Base-by-base conservation (phyloP, 2,797 vertebrate species). In the Ptychadena robeensis region DNA sequence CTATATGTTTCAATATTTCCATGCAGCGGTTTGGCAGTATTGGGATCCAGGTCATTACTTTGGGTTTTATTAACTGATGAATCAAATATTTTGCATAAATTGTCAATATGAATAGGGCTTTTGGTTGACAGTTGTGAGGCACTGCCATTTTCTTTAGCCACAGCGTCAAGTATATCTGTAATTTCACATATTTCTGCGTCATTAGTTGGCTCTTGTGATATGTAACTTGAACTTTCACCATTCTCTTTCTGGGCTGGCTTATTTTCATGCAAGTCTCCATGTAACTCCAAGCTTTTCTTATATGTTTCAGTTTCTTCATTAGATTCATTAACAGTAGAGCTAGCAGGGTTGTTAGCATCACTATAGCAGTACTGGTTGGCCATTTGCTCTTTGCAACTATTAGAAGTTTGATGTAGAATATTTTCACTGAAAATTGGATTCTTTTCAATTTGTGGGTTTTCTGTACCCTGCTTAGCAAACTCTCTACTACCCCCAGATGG, bases 21-120 rank as follows among this genome's bases (percentile, higher is more conserved):
- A 66, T 3, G 12, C 12, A 77, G 73, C 80, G 0, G 11, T 73
- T 83, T 79, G 34, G 27, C 22, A 68, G 61, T 9, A 73, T 61
- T 81, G 64, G 35, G 15, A 64, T 85, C 77, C 22, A 69, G 68
- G 59, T 87, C 7, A 64, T 27, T 81, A 83, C 7, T 65, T 25
- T 15, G 31, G 34, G 25, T 35, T 90, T 89, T 91, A 75, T 53
- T 78, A 81, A 73, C 28, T 34, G 87, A 86, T 37, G 86, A 86
- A 82, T 89, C 87, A 88, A 91, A 93, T 89, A 92, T 91, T 84
- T 90, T 87, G 87, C 86, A 89, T 65, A 91, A 88, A 68, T 80
- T 90, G 85, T 91, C 88, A 82, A 88, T 91, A 0, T 83, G 90
- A 86, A 91, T 81, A 8, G 89, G 91, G 85, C 89, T 91, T 86